phyloP scores from a whole-genome alignment of 2,888 invertebrate genomes.

The Platypus cylindrus region DNA sequence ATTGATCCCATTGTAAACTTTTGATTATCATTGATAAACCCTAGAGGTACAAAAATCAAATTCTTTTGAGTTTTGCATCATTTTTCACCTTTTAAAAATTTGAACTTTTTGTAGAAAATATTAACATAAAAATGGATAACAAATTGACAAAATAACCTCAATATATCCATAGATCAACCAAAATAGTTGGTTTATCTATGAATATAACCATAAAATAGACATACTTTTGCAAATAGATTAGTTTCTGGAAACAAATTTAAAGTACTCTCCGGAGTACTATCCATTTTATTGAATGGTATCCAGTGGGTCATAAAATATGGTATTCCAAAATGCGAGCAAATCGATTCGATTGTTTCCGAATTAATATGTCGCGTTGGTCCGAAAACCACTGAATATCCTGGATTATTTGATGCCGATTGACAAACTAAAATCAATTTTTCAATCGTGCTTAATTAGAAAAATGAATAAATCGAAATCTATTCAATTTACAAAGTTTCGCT shows the following conservation, averaged over 20 bases:
- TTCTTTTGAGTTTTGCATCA: too few relatives aligned
- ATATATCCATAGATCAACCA: not conserved
- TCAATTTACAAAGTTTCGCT: constrained; percentile 27
- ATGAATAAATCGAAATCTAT: not conserved
- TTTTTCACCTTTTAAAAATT: too few relatives aligned
- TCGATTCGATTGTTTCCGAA: constrained; percentile 61
- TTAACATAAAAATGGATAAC: too few relatives aligned
- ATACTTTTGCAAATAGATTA: constrained; percentile 42
- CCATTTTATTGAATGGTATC: constrained; percentile 44
- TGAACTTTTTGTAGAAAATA: too few relatives aligned
- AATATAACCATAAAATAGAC: not conserved
- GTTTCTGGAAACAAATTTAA: constrained; percentile 29
- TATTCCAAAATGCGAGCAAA: constrained; percentile 72
- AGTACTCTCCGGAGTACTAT: constrained; percentile 39
- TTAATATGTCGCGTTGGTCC: constrained; percentile 61
- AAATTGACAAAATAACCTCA: not conserved
- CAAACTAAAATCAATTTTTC: constrained; percentile 38
- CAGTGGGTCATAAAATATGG: constrained; percentile 73
- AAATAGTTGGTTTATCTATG: not conserved
- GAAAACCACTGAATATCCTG: constrained; percentile 67
- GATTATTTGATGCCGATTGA: constrained; percentile 30
- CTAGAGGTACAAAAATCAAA: constrained; percentile 4
- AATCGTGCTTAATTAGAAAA: not conserved
- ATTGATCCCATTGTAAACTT: constrained; percentile 61
- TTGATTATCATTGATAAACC: constrained; percentile 55